Percentiles rank a stretch among this genome's conserved stretches.
Conservation (phyloP, 2,113 vertebrate species). For the Brachionichthys hirsutus region DNA sequence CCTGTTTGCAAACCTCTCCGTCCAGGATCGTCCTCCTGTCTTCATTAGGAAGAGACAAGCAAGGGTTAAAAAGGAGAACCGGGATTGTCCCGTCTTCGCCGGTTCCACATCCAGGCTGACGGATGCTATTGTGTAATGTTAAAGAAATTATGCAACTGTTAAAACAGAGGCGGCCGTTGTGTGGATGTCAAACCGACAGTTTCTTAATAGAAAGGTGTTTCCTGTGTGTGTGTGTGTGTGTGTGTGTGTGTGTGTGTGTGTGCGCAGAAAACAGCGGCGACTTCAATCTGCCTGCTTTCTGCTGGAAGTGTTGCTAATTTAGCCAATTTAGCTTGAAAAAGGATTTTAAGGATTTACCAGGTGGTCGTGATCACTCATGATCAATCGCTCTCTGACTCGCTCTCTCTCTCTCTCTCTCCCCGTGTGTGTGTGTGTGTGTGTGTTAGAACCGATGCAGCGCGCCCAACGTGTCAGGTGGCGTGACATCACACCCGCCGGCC, state of each 20-base stretch:
- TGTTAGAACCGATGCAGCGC: slow-evolving; percentile 51
- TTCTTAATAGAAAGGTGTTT: slow-evolving; percentile 61
- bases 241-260: slow-evolving; percentile 2
- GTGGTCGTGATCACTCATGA: too few species aligned
- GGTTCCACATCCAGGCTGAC: not conserved
- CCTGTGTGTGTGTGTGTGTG: slow-evolving; percentile 41
- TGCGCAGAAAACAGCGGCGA: not conserved
- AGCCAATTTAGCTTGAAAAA: too few species aligned
- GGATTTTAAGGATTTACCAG: too few species aligned
- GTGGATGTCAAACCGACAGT: slow-evolving; percentile 7
- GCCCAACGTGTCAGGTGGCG: slow-evolving; percentile 74
- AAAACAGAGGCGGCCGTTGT: slow-evolving; percentile 18
- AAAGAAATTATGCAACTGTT: slow-evolving; percentile 30
- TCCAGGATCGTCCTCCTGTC: too few species aligned
- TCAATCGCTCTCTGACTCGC: too few species aligned
- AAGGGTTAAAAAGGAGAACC: too few species aligned
- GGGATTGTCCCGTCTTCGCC: too few species aligned
- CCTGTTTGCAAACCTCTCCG: too few species aligned
- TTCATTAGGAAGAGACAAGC: too few species aligned
- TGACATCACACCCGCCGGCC: slow-evolving; percentile 73
- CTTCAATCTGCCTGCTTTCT: too few species aligned
- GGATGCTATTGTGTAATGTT: slow-evolving; percentile 18
- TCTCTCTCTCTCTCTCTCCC: too few species aligned
- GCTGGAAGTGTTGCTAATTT: too few species aligned
- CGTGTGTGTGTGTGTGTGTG: slow-evolving; percentile 13